phyloP scores from a whole-genome alignment of 2,113 vertebrate genomes.

The Capricornis sumatraensis region DNA sequence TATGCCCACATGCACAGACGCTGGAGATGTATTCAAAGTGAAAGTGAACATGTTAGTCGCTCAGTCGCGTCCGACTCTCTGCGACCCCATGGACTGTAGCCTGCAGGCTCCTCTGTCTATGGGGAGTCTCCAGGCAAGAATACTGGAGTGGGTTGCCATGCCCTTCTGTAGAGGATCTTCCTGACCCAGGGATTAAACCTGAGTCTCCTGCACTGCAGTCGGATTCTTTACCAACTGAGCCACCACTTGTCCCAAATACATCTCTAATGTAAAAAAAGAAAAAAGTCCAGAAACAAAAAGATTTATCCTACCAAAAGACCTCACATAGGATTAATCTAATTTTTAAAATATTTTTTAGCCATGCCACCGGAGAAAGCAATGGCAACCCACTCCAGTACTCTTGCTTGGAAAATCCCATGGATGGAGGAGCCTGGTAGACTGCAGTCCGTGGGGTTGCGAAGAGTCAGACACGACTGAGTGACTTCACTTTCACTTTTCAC shows the following conservation, averaged over 20 bases:
- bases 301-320: not conserved
- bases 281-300: not conserved
- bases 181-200: not conserved
- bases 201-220: not conserved
- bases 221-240: not conserved
- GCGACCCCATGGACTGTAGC: not conserved
- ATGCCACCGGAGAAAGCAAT: not conserved
- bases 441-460: too few relatives aligned
- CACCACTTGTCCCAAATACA: not conserved
- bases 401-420: too few relatives aligned
- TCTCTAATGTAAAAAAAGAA: not conserved
- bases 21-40: not conserved
- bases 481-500: too few relatives aligned
- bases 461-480: fast-evolving
- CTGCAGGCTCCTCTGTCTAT: not conserved
- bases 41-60: not conserved
- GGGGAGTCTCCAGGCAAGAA: not conserved
- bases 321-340: not conserved
- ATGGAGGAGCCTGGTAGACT: too few relatives aligned
- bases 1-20: not conserved
- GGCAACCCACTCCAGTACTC: too few relatives aligned
- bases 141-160: not conserved
- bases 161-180: not conserved
- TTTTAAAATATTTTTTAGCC: not conserved
- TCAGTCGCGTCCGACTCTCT: not conserved